A percentile compares a stretch with the other conserved stretches of the same genome.
Conservation (phyloP, 37 sponge, comb jelly and placozoan species). For the Oopsacas minuta region DNA sequence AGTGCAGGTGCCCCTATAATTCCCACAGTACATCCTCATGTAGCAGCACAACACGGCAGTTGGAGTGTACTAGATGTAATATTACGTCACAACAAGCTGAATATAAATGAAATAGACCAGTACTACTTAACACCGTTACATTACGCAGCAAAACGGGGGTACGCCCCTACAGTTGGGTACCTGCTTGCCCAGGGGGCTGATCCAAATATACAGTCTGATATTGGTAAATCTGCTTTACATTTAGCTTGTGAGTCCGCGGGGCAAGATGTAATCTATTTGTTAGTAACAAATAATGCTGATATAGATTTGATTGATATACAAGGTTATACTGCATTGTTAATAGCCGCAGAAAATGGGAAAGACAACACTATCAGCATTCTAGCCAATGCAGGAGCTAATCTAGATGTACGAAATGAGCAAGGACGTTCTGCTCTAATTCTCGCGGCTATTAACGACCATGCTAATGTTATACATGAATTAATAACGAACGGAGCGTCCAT, state of each 20-base stretch:
- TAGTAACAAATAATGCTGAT: neutral
- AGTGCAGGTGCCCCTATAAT: neutral
- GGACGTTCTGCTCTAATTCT: neutral
- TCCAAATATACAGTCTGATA: neutral
- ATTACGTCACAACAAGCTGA: neutral
- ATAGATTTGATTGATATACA: neutral
- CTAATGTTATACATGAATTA: neutral
- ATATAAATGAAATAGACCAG: constrained; percentile 19
- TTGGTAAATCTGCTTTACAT: neutral
- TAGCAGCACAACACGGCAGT: neutral
- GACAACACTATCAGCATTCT: neutral
- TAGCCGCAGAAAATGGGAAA: neutral
- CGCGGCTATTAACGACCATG: constrained; percentile 8
- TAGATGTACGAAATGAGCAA: neutral
- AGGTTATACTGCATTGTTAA: neutral
- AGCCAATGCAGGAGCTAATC: neutral
- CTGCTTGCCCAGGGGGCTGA: constrained; percentile 25
- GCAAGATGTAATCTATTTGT: neutral
- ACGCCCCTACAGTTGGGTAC: constrained; percentile 15
- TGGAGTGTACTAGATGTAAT: neutral
- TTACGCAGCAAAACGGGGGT: constrained; percentile 22
- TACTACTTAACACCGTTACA: constrained; percentile 21
- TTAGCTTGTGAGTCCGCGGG: neutral
- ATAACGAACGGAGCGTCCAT: neutral
- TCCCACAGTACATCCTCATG: neutral